Percentiles rank a stretch among this genome's conserved stretches.
Evolutionary conservation across 2,888 invertebrate species (phyloP).

Genomic region (Stenodera caucasica): DNA sequence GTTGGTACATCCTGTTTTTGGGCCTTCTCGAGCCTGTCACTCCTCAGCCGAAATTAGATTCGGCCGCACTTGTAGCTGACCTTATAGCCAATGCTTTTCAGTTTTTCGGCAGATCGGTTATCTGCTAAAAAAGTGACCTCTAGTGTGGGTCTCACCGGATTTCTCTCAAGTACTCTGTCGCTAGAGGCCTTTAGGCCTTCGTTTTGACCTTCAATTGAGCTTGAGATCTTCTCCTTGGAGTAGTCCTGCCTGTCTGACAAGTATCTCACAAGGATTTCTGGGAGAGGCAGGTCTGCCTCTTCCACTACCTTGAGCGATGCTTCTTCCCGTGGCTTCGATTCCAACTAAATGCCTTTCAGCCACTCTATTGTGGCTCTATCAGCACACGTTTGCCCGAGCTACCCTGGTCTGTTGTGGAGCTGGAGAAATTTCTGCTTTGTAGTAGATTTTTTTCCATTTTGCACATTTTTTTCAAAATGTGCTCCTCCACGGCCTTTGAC

Average conservation of each 20-base stretch:
- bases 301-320: constrained; percentile 9
- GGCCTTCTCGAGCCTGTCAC: background rate
- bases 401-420: background rate
- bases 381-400: background rate
- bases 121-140: background rate
- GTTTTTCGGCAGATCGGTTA: background rate
- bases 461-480: background rate
- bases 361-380: background rate
- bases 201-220: background rate
- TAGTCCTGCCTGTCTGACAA: background rate
- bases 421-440: background rate
- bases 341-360: background rate
- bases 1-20: background rate
- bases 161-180: background rate
- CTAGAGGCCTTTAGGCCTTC: background rate
- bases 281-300: background rate
- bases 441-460: background rate
- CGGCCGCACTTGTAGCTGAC: background rate
- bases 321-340: background rate
- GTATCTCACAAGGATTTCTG: background rate
- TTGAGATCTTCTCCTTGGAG: background rate
- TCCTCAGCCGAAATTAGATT: background rate
- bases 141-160: background rate
- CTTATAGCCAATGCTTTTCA: background rate
- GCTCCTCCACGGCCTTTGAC: background rate